Percentiles rank a stretch among this genome's conserved stretches.
Conservation (phyloP, 2,113 vertebrate species). For the Aegotheles bennettii region DNA sequence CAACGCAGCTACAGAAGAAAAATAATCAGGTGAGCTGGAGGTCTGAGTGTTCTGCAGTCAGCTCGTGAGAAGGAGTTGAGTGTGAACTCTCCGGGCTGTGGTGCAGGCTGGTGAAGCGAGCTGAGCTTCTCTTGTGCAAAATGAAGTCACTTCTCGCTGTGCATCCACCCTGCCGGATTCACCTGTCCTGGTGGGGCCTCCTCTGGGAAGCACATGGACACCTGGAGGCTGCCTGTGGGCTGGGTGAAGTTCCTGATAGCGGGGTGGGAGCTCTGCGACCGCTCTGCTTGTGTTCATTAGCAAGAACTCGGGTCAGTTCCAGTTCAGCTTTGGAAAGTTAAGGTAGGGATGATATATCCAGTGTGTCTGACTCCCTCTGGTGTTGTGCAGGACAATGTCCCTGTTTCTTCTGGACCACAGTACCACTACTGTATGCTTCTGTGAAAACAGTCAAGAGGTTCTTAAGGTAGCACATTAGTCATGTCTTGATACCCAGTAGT, state of each 20-base stretch:
- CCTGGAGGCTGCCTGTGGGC: not conserved
- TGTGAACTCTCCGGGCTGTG: not conserved
- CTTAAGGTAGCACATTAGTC: not conserved
- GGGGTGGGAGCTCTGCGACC: not conserved
- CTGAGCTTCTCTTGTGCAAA: not conserved
- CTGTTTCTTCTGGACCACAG: not conserved
- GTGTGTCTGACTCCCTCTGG: not conserved
- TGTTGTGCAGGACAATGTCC: not conserved
- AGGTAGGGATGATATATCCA: not conserved
- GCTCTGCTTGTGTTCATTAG: not conserved
- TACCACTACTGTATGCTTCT: not conserved
- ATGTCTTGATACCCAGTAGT: rapidly evolving
- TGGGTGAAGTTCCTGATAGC: not conserved
- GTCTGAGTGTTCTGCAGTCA: rapidly evolving
- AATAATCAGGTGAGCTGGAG: not conserved
- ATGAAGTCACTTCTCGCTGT: not conserved
- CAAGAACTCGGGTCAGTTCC: not conserved
- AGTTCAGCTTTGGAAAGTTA: not conserved
- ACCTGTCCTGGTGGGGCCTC: not conserved
- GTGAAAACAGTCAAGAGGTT: not conserved
- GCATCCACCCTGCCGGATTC: not conserved
- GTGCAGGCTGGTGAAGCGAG: not conserved
- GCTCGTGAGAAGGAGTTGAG: not conserved
- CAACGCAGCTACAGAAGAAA: not conserved
- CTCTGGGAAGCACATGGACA: not conserved